phyloP scores from a whole-genome alignment of 2,113 vertebrate species.

The Spheniscus mendiculus region DNA sequence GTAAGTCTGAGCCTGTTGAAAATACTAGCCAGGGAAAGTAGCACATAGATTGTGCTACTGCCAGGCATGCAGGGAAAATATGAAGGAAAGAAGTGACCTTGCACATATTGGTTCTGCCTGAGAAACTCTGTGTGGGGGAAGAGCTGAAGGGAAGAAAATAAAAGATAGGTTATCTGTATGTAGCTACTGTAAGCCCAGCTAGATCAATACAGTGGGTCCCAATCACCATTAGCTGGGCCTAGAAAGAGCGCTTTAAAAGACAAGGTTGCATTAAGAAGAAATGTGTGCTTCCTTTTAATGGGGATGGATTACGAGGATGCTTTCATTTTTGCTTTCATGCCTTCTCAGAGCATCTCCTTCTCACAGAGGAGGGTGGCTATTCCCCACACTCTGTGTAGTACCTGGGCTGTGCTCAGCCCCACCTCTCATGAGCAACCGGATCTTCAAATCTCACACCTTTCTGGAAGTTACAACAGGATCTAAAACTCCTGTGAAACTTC shows the following conservation, averaged over 20 bases:
- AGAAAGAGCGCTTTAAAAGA: background rate
- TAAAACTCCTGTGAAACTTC: background rate
- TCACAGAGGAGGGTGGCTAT: background rate
- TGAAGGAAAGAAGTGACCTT: background rate
- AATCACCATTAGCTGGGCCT: background rate
- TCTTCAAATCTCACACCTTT: conserved; percentile 14
- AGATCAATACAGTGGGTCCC: background rate
- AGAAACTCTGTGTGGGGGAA: background rate
- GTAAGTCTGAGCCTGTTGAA: background rate
- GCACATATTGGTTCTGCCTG: background rate
- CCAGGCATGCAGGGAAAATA: background rate
- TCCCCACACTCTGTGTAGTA: background rate
- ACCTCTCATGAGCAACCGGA: fast-evolving
- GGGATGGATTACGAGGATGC: background rate
- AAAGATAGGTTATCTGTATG: background rate
- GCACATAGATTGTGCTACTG: background rate
- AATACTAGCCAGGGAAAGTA: background rate
- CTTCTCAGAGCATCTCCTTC: background rate
- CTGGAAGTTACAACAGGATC: background rate
- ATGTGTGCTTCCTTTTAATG: background rate
- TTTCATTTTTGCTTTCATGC: background rate
- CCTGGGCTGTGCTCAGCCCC: background rate
- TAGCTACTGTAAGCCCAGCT: background rate
- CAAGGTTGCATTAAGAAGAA: background rate
- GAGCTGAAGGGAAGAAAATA: background rate